Evolutionary conservation across 2,888 invertebrate species (phyloP).

Genomic region (Didymodactylos carnosus): DNA sequence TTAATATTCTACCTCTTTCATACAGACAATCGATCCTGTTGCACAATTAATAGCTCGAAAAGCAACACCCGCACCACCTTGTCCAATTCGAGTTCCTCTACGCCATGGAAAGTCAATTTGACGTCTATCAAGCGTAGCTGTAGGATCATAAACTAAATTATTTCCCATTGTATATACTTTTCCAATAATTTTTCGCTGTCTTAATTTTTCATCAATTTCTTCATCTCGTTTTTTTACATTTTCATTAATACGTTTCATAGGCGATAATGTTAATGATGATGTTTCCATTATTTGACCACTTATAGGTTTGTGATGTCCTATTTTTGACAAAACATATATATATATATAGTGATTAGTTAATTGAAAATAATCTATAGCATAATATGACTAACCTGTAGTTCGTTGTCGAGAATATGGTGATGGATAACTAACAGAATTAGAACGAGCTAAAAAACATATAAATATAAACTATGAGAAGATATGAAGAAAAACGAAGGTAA

Average conservation of each 20-base stretch:
- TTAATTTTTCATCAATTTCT: background rate
- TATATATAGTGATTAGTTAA: no score
- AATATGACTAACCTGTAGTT: background rate
- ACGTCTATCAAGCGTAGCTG: background rate
- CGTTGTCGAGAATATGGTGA: background rate
- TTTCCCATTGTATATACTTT: background rate
- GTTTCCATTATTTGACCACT: background rate
- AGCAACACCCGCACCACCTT: background rate
- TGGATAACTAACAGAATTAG: background rate
- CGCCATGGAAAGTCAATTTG: background rate
- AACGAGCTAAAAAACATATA: background rate
- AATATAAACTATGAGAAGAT: no score
- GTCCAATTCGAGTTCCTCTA: background rate
- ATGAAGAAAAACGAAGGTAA: no score
- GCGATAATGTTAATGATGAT: background rate
- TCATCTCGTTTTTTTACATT: background rate
- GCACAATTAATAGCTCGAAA: background rate
- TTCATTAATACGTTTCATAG: background rate
- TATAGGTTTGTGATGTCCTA: no score
- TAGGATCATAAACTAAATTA: background rate
- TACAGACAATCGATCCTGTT: background rate
- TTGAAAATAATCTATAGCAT: no score
- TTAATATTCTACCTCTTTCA: no score
- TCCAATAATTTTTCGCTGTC: background rate
- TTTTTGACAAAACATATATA: no score